These are phyloP conservation scores for Drosophila conformis DNA, from an alignment of 2,888 invertebrate genomes.

Conservation along the genomic window DNA sequence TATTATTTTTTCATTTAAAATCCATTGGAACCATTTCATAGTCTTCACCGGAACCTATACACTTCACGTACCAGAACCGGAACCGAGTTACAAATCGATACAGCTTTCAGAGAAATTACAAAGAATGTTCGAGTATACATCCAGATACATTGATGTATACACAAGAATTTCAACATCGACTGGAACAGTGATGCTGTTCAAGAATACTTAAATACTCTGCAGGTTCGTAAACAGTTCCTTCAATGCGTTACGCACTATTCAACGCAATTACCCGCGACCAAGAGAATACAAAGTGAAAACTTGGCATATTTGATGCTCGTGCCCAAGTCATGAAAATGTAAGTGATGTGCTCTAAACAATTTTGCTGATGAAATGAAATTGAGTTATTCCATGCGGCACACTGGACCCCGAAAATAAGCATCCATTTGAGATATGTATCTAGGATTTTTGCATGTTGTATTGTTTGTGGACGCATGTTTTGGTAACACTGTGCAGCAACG, in stretches of 20 bases:
- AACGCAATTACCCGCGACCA: not conserved
- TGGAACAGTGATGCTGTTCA: not conserved
- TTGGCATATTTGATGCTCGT: conserved; percentile 68
- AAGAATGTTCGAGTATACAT: not conserved
- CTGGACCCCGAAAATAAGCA: conserved; percentile 10
- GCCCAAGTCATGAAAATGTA: conserved; percentile 70
- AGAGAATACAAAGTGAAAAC: conserved; percentile 37
- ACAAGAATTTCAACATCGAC: not conserved
- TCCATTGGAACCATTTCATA: not conserved
- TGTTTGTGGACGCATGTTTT: conserved; percentile 10
- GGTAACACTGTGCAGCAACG: conserved; percentile 41
- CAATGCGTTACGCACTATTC: not conserved
- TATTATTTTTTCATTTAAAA: not conserved
- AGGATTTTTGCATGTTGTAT: conserved; percentile 10
- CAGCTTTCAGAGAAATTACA: not conserved
- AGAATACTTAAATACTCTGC: not conserved
- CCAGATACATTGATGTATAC: no score
- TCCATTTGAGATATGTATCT: conserved; percentile 3
- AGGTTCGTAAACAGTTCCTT: not conserved
- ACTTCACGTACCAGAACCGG: not conserved
- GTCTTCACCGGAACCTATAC: no score
- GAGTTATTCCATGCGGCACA: conserved; percentile 63
- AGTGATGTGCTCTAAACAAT: conserved; percentile 77
- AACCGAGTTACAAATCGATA: not conserved
- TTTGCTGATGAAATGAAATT: conserved; percentile 77